Conservation (phyloP, 2,113 vertebrate genomes). For the Hydropotes inermis region DNA sequence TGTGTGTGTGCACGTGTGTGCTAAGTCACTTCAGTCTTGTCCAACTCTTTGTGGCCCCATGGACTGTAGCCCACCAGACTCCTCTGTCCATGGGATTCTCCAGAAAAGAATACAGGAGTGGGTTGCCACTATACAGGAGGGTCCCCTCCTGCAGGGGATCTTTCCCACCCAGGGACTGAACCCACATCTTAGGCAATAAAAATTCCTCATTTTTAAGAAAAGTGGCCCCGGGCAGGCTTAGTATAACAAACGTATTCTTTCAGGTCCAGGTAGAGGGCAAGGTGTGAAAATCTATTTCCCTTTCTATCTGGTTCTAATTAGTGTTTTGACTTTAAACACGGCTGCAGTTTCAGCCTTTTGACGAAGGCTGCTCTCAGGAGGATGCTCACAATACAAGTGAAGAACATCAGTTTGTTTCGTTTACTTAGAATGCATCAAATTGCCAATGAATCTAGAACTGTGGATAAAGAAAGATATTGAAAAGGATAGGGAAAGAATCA, state of each 20-base stretch:
- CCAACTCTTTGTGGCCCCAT: neutral
- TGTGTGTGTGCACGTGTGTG: fast-evolving
- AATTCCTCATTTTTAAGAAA: neutral
- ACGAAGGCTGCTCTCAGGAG: neutral
- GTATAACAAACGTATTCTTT: neutral
- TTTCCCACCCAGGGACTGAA: neutral
- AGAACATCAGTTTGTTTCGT: neutral
- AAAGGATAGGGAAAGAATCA: too few species aligned
- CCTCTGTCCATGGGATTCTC: neutral
- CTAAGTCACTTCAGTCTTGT: neutral
- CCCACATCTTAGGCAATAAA: neutral
- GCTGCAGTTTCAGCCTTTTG: neutral
- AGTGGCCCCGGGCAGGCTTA: fast-evolving
- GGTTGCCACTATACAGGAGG: neutral
- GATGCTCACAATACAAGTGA: neutral
- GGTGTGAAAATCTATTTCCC: neutral
- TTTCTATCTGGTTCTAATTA: neutral
- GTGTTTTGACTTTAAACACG: neutral
- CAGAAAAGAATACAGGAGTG: neutral
- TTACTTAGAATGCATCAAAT: neutral
- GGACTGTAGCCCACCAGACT: neutral
- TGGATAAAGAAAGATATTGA: neutral
- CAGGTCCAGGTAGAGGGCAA: neutral
- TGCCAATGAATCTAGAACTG: neutral
- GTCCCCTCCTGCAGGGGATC: neutral